Base-by-base conservation (phyloP, 2,113 vertebrate genomes). In the Conger conger region DNA sequence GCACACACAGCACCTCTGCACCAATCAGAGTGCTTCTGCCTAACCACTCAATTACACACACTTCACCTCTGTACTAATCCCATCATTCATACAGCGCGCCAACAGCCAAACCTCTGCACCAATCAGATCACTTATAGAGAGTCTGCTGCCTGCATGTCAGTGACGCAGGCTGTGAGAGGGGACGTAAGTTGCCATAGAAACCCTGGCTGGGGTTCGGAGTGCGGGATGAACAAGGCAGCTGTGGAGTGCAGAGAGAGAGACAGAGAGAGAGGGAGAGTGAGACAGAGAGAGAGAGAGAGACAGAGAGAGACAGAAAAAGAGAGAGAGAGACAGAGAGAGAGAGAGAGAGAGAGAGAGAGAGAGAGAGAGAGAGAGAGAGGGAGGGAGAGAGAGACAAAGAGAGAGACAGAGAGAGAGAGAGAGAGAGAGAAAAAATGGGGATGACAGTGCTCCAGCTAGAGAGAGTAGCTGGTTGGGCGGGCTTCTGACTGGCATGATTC, bases 391-490 rank as follows among this genome's bases (percentile, higher is more conserved):
- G 73, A 77, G 86, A 85, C 81, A 79, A 87, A 77, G 88, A 79
- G 68, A 87, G 83, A 87, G 53, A 53, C 84, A 80, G 45, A 40
- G 80, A 76, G 87, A 78, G 88, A 80, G 68, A 89, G 50, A 86
- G 86, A 16, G 89, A 88, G 83, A 82, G 83, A 27, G 57, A 89
- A 83, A 0, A 33, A 76, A 15, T 57, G 16, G 17, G 9, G n/a
- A 73, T 13, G 6, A 30, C 68, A 30, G 27, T 73, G n/a, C 18
- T 23, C 20, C 57, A 63, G 23, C 23, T 5, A 63, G 57, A 6
- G 57, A 23, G 57, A 63, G 57, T 18, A 63, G 18, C 20, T 63
- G 68, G 68, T 13, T 4, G 68, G 1, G n/a, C n/a, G 27, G n/a
- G 68, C 68, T 33, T 73, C 68, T 73, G 68, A 73, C 33, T 73